Base-by-base conservation (phyloP, 2,113 vertebrate genomes). In the Suricata suricatta region DNA sequence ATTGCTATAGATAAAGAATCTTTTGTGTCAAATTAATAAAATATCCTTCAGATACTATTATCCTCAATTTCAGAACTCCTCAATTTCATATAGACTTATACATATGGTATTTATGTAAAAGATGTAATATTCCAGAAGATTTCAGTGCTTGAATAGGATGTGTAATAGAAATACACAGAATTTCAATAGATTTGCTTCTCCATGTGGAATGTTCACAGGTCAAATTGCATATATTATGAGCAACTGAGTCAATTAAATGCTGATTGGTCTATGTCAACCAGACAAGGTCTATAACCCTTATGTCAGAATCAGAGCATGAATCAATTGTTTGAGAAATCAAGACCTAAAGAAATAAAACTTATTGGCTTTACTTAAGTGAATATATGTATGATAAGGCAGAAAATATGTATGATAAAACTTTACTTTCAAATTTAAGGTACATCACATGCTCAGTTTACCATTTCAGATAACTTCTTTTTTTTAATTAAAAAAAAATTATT, bases 341-440 rank as follows among this genome's bases (percentile, higher is more conserved):
- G 33, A 60, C 4, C 85, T 71, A 89, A 87, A 44, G 5, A 92
- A 64, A 50, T 44, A 31, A 81, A 57, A 80, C 21, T 27, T 57
- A 41, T 15, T 19, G 5, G 16, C 7, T 71, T 11, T 50, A 83
- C 19, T 54, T 66, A 81, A 72, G 23, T 88, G 9, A 72, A 71
- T 31, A 63, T 8, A 29, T 41, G 41, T 41, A 41, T 41, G 41
- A 41, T 33, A 79, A 85, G 87, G 2, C 11, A 85, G 6, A 94
- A 12, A 74, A 88, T 68, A 60, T 50, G 3, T 25, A 27, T 83
- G 19, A 64, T 77, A 50, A 88, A 82, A 54, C 1, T 82, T 72
- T 33, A 83, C 63, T 86, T 92, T 90, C 38, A 97, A 81, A 90
- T 82, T 76, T 82, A 76, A 90, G 17, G 21, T 72, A 68, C 21